Evolutionary conservation across 1,140 invertebrate genomes (phyloP), one percentile per base, ranked within the genome.

Genomic region (Drosophila burlai): DNA sequence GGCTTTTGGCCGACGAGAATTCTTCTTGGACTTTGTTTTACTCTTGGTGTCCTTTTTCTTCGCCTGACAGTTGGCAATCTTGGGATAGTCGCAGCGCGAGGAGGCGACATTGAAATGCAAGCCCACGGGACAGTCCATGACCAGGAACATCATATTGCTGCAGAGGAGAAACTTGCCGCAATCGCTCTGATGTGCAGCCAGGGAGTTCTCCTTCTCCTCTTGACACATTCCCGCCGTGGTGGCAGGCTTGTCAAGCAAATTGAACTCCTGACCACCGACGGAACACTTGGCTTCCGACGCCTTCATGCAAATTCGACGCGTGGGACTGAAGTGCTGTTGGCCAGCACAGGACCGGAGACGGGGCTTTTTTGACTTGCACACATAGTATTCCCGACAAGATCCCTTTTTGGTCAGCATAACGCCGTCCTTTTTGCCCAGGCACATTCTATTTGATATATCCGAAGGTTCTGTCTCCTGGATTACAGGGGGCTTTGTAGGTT

Each of bases 111-210:
- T 90, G n/a, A 91, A 92, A 57, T 92, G 91, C 36, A 91, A 57
- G 4, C 91, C 91, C 16, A 15, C n/a, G 8, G 91, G 91, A 54
- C 91, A 92, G 54, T 83, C 68, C 80, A 92, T 90, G 15, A 77
- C 76, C 34, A 89, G 40, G 38, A 83, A 80, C 71, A 86, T 73
- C 77, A 66, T 76, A 10, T 90, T 86, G 52, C 71, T 76, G 59
- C 91, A 92, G 2, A 83, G 73, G 47, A 91, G 63, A 40, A 91
- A 92, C n/a, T 89, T 89, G 15, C 69, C 52, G 42, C 91, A 92
- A 42, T 92, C 84, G 2, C 50, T 55, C 1, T 46, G 43, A 61
- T 92, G 69, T 6, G 87, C 68, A 2, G 83, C 67, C 9, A 89
- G 65, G 4, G 76, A 76, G 42, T 82, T 78, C n/a, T 89, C 66